Conservation (phyloP, 1,140 invertebrate species). For the Vollenhovia emeryi region DNA sequence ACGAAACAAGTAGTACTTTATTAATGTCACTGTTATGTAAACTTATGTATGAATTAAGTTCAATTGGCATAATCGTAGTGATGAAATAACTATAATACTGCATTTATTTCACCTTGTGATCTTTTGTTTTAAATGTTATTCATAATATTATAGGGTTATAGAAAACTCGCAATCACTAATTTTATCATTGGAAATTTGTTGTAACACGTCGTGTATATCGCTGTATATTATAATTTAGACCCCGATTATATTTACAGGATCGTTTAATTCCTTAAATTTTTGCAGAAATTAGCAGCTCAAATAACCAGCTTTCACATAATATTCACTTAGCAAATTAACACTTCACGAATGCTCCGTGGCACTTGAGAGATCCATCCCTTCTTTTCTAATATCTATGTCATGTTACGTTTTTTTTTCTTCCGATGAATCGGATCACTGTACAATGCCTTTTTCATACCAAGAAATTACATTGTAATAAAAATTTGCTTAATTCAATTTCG, state of each 20-base stretch:
- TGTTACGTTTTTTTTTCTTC: background rate
- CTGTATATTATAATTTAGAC: constrained; percentile 8
- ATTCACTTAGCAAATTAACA: background rate
- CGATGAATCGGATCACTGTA: background rate
- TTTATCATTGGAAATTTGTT: constrained; percentile 6
- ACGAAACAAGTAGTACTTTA: constrained; percentile 51
- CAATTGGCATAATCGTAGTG: constrained; percentile 9
- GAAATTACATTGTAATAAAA: background rate
- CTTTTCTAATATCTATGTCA: background rate
- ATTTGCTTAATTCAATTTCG: background rate
- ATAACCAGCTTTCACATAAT: background rate
- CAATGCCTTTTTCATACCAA: background rate
- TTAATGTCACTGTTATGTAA: constrained; percentile 47
- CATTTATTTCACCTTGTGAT: constrained; percentile 52
- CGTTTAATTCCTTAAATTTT: constrained; percentile 1
- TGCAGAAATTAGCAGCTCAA: background rate
- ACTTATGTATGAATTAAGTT: constrained; percentile 47
- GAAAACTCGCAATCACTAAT: constrained; percentile 4
- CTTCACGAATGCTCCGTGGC: background rate
- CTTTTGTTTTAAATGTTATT: constrained; percentile 9
- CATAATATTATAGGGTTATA: background rate
- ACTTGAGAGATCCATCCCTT: background rate
- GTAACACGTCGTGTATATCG: background rate
- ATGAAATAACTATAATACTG: background rate
- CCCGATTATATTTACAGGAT: too few relatives aligned